These are phyloP conservation scores for Druceiella hillmani DNA, from an alignment of 2,888 invertebrate genomes.

Conservation along the genomic window DNA sequence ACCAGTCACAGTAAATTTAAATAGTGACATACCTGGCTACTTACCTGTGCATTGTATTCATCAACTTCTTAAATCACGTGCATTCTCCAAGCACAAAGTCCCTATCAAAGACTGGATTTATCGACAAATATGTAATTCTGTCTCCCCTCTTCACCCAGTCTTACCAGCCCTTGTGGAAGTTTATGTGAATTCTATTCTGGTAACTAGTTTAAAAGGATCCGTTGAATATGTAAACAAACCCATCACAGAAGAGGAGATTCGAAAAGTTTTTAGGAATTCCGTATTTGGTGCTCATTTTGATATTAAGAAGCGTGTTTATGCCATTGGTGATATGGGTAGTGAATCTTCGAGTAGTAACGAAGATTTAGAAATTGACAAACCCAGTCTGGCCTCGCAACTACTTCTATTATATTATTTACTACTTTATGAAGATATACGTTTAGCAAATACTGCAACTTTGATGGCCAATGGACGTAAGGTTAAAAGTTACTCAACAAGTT, in stretches of 20 bases:
- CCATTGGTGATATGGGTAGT: slow-evolving; percentile 52
- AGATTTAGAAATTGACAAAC: slow-evolving; percentile 54
- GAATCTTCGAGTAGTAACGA: slow-evolving; percentile 37
- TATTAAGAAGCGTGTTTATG: slow-evolving; percentile 46
- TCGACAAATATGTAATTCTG: slow-evolving; percentile 82
- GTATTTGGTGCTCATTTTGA: slow-evolving; percentile 71
- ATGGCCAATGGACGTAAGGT: slow-evolving; percentile 66
- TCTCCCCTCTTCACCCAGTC: slow-evolving; percentile 89
- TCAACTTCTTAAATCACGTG: slow-evolving; percentile 87
- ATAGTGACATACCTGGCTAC: slow-evolving; percentile 85
- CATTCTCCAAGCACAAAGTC: slow-evolving; percentile 94
- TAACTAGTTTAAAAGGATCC: slow-evolving; percentile 58
- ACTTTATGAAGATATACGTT: slow-evolving; percentile 84
- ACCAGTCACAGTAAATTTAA: slow-evolving; percentile 85
- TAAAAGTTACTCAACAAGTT: slow-evolving; percentile 80
- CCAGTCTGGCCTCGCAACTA: slow-evolving; percentile 78
- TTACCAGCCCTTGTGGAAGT: slow-evolving; percentile 91
- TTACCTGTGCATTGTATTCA: slow-evolving; percentile 95
- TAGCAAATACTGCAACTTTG: slow-evolving; percentile 64
- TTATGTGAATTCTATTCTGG: slow-evolving; percentile 87
- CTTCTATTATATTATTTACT: slow-evolving; percentile 87
- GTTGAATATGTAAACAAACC: slow-evolving; percentile 86
- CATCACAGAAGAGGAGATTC: slow-evolving; percentile 83
- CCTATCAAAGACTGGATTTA: slow-evolving; percentile 97
- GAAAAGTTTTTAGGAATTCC: slow-evolving; percentile 74